Evolutionary conservation across 92 coral and sea anemone species (phyloP).

Genomic region (Zoanthus sociatus): DNA sequence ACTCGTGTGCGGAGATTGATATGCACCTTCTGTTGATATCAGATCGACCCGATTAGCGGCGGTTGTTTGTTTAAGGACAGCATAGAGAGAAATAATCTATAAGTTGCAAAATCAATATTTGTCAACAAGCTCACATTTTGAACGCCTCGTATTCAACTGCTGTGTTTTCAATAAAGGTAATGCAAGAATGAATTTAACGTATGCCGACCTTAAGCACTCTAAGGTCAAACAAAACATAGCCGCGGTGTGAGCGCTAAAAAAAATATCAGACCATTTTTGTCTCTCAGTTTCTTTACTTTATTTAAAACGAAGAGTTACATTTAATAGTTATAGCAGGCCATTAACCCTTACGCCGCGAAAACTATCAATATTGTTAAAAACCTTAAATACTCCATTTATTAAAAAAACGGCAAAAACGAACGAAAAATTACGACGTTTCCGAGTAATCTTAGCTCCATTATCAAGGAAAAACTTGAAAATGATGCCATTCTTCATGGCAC

Average conservation of each 20-base stretch:
- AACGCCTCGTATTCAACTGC: neutral
- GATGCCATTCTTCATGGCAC: too few relatives aligned
- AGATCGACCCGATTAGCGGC: neutral
- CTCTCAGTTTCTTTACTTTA: too few relatives aligned
- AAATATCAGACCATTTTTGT: too few relatives aligned
- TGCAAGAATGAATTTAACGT: neutral
- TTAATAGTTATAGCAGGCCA: too few relatives aligned
- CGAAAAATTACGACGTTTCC: too few relatives aligned
- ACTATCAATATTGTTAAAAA: too few relatives aligned
- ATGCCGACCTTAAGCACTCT: neutral
- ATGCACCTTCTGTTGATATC: neutral
- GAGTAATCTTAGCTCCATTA: too few relatives aligned
- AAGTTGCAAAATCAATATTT: constrained; percentile 19
- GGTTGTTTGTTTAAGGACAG: constrained; percentile 36
- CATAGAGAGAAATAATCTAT: constrained; percentile 9
- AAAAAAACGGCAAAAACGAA: too few relatives aligned
- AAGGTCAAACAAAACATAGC: neutral
- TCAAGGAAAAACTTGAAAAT: too few relatives aligned
- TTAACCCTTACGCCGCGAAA: too few relatives aligned
- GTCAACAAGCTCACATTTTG: constrained; percentile 25
- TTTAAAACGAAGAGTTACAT: too few relatives aligned
- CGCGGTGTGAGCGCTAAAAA: neutral
- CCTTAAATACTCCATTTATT: too few relatives aligned
- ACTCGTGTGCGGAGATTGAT: neutral
- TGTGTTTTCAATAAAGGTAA: neutral